phyloP scores from a whole-genome alignment of 2,797 vertebrate species.

The Melanotaenia nigrans region DNA sequence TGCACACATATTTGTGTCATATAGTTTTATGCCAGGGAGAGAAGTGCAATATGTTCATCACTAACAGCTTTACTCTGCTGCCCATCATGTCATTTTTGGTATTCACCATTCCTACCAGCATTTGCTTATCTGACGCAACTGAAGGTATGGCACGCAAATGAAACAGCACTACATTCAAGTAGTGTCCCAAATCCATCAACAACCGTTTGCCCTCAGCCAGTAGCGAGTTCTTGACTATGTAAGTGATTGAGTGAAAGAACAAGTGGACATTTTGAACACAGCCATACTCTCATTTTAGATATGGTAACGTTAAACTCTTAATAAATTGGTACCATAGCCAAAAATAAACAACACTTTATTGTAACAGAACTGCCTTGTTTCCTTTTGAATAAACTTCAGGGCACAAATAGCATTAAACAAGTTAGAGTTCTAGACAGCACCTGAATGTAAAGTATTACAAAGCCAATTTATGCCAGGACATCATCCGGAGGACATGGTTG shows the following conservation, averaged over 20 bases:
- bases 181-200: too few relatives aligned
- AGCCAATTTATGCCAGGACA: constrained; percentile 57
- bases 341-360: constrained; percentile 27
- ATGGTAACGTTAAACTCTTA: constrained; percentile 6
- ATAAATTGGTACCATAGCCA: constrained; percentile 19
- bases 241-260: neutral
- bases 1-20: too few relatives aligned
- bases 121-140: too few relatives aligned
- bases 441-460: constrained; percentile 67
- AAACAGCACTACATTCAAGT: too few relatives aligned
- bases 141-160: too few relatives aligned
- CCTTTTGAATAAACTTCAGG: constrained; percentile 72
- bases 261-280: constrained; percentile 23
- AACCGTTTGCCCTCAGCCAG: too few relatives aligned
- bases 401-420: constrained; percentile 48
- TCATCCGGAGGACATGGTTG: constrained; percentile 34
- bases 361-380: constrained; percentile 58
- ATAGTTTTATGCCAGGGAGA: too few relatives aligned
- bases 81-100: too few relatives aligned
- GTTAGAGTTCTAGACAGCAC: constrained; percentile 52
- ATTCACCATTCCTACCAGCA: too few relatives aligned
- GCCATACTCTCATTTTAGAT: constrained; percentile 43
- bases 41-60: too few relatives aligned
- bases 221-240: neutral
- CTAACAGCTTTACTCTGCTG: too few relatives aligned